phyloP scores from a whole-genome alignment of 2,888 invertebrate genomes.

The Pollenia amentaria region DNA sequence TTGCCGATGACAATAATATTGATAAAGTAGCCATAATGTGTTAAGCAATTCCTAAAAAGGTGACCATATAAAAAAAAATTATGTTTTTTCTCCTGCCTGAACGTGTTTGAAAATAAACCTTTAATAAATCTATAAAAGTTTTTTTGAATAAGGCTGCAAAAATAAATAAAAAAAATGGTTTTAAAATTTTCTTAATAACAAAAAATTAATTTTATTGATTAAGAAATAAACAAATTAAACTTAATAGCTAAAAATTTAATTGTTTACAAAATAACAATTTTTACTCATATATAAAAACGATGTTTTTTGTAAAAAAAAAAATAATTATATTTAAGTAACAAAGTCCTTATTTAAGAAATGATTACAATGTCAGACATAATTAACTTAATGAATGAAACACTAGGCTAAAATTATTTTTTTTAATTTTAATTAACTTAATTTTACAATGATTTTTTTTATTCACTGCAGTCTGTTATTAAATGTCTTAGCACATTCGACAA shows the following conservation, averaged over 20 bases:
- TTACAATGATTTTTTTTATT: neutral
- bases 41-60: too few relatives aligned
- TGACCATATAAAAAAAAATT: too few relatives aligned
- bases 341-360: conserved; percentile 12
- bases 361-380: conserved; percentile 11
- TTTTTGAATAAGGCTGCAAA: too few relatives aligned
- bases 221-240: neutral
- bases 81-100: too few relatives aligned
- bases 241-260: conserved; percentile 11
- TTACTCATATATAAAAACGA: conserved; percentile 47
- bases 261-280: conserved; percentile 48
- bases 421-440: neutral
- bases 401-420: neutral
- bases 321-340: conserved; percentile 4
- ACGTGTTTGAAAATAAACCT: too few relatives aligned
- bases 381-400: conserved; percentile 3
- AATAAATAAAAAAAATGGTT: neutral
- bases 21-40: too few relatives aligned
- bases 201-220: conserved; percentile 9
- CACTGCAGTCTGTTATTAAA: too few relatives aligned
- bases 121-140: too few relatives aligned
- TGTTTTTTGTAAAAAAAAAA: conserved; percentile 38
- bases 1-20: too few relatives aligned
- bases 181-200: neutral
- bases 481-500: too few relatives aligned